Conservation (phyloP, 2,797 vertebrate genomes). For the Leuciscus waleckii region DNA sequence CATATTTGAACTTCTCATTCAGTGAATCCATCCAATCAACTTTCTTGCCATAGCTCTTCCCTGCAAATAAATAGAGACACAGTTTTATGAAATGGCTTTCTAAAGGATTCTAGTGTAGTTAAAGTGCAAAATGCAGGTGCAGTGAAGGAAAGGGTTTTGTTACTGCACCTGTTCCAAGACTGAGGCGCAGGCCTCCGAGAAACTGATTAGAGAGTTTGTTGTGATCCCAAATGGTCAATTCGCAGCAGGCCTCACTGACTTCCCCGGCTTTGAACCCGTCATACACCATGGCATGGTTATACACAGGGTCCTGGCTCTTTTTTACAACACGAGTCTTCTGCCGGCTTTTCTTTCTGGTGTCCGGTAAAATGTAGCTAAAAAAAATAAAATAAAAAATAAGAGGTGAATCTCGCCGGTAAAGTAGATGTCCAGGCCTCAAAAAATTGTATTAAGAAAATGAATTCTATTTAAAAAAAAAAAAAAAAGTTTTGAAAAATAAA, state of each 20-base stretch:
- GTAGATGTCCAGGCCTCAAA: not conserved
- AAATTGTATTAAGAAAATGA: not conserved
- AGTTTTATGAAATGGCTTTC: not conserved
- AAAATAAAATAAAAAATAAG: not conserved
- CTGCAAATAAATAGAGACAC: conserved; percentile 51
- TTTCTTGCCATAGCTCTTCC: conserved; percentile 66
- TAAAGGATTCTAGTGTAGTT: not conserved
- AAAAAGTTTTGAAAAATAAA: not conserved
- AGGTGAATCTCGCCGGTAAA: not conserved
- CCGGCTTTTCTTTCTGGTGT: conserved; percentile 67
- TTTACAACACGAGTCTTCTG: conserved; percentile 67
- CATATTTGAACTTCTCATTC: conserved; percentile 64
- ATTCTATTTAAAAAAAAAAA: not conserved
- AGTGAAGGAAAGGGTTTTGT: not conserved
- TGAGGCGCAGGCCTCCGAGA: conserved; percentile 63
- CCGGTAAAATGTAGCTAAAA: conserved; percentile 66
- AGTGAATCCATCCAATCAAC: conserved; percentile 70
- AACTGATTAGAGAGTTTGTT: conserved; percentile 68
- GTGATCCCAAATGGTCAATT: conserved; percentile 67
- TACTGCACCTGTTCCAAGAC: conserved; percentile 60
- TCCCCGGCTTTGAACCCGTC: conserved; percentile 65
- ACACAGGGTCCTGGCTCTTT: conserved; percentile 61
- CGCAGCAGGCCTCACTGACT: conserved; percentile 65
- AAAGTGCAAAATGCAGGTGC: not conserved
- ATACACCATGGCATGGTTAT: conserved; percentile 70